A percentile compares a stretch with the other conserved stretches of the same genome.
Evolutionary conservation across 2,888 invertebrate species (phyloP).

Genomic region (Euplagia quadripunctaria): DNA sequence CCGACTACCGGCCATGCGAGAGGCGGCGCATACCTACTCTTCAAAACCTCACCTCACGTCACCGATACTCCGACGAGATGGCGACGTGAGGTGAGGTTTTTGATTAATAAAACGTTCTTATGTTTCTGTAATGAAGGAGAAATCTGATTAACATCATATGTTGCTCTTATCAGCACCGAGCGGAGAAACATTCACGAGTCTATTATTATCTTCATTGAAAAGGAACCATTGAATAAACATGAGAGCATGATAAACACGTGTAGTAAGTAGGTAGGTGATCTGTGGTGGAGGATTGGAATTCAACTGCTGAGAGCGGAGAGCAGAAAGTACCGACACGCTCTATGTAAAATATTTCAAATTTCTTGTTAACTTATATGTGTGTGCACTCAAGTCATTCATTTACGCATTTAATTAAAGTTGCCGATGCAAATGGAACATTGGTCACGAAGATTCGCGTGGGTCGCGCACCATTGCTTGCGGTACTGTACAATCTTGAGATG

Average conservation of each 20-base stretch:
- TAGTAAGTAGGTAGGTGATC: neutral
- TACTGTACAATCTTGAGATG: neutral
- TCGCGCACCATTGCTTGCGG: neutral
- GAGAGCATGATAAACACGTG: slow-evolving; percentile 6
- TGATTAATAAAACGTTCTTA: neutral
- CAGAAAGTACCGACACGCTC: neutral
- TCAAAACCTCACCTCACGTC: too few relatives aligned
- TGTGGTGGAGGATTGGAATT: neutral
- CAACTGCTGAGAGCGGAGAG: neutral
- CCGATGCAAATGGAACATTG: neutral
- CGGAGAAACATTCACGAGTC: neutral
- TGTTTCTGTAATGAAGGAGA: slow-evolving; percentile 2
- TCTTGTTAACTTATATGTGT: neutral
- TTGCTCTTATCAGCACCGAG: neutral
- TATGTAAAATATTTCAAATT: neutral
- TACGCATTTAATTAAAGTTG: slow-evolving; percentile 1
- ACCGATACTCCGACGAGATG: neutral
- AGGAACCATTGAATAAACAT: slow-evolving; percentile 20
- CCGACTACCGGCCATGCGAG: neutral
- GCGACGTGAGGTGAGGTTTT: neutral
- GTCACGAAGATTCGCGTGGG: neutral
- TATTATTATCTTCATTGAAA: slow-evolving; percentile 9
- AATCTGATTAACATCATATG: slow-evolving; percentile 1
- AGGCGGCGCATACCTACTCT: neutral
- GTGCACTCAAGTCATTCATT: neutral